phyloP scores from a whole-genome alignment of 30 jellyfish, hydroid and myxozoan genomes.

The Phacellophora camtschatica region DNA sequence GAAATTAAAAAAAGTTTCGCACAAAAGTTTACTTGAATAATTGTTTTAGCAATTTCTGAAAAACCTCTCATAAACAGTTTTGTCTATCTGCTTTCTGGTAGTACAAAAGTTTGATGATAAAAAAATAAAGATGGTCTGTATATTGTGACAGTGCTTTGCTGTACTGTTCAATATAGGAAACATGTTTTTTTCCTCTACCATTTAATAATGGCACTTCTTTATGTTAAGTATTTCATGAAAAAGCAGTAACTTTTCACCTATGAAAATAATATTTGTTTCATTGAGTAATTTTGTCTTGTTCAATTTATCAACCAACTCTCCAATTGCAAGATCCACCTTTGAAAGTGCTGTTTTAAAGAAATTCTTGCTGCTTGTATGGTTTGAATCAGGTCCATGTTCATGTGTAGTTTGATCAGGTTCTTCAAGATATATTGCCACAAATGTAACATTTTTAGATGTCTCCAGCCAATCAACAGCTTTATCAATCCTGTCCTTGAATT shows the following conservation, averaged over 20 bases:
- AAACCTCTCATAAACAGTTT: too few relatives aligned
- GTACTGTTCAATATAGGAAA: too few relatives aligned
- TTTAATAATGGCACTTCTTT: too few relatives aligned
- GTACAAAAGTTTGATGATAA: too few relatives aligned
- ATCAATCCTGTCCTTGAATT: constrained; percentile 52
- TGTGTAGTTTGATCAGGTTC: constrained; percentile 76
- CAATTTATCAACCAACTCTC: constrained; percentile 28
- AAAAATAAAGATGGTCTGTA: too few relatives aligned
- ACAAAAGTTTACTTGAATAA: too few relatives aligned
- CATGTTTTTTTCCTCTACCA: too few relatives aligned
- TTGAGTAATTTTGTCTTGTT: constrained; percentile 20
- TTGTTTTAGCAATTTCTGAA: too few relatives aligned
- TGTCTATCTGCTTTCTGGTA: too few relatives aligned
- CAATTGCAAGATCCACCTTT: constrained; percentile 51
- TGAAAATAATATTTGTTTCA: constrained; percentile 60
- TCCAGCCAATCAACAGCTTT: constrained; percentile 65
- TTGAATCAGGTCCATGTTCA: constrained; percentile 64
- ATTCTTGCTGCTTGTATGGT: neutral
- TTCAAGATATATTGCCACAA: constrained; percentile 74
- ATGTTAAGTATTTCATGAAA: neutral
- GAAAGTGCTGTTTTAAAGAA: constrained; percentile 44
- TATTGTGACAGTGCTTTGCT: too few relatives aligned
- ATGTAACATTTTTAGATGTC: constrained; percentile 48
- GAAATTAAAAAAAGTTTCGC: too few relatives aligned
- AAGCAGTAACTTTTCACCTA: constrained; percentile 35